Conservation (phyloP, 2,888 invertebrate species). For the Lasiommata megera region DNA sequence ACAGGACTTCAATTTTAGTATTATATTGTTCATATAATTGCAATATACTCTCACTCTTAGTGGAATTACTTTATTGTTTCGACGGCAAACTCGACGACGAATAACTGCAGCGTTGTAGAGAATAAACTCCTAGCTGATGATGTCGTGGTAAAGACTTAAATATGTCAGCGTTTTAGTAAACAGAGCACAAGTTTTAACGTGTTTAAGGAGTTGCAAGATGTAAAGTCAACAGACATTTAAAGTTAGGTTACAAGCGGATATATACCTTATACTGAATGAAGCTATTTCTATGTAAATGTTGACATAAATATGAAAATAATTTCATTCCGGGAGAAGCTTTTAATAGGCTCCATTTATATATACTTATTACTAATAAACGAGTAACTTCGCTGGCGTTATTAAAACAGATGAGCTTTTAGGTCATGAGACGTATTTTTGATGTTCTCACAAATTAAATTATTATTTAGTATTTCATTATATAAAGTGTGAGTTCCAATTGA, state of each 20-base stretch:
- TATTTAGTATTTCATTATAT: no score
- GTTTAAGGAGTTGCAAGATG: not conserved
- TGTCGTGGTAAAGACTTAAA: not conserved
- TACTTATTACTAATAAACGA: conserved; percentile 6
- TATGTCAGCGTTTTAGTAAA: not conserved
- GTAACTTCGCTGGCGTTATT: conserved; percentile 6
- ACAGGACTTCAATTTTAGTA: no score
- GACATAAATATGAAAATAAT: conserved; percentile 4
- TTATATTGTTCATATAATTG: no score
- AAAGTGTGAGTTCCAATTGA: no score
- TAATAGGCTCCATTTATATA: not conserved
- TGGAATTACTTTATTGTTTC: no score
- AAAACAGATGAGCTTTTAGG: conserved; percentile 1
- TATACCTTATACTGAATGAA: not conserved
- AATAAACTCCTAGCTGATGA: no score
- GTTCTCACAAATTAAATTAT: not conserved
- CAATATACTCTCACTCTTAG: no score
- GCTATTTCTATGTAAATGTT: not conserved
- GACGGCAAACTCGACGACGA: no score
- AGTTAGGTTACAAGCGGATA: not conserved
- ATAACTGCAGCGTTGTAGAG: no score
- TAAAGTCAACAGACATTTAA: not conserved
- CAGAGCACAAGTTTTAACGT: not conserved
- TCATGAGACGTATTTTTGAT: not conserved
- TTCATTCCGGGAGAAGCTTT: not conserved